Percentiles rank a stretch among this genome's conserved stretches.
Evolutionary conservation across 2,113 vertebrate species (phyloP).

Genomic region (Lichenostomus cassidix): DNA sequence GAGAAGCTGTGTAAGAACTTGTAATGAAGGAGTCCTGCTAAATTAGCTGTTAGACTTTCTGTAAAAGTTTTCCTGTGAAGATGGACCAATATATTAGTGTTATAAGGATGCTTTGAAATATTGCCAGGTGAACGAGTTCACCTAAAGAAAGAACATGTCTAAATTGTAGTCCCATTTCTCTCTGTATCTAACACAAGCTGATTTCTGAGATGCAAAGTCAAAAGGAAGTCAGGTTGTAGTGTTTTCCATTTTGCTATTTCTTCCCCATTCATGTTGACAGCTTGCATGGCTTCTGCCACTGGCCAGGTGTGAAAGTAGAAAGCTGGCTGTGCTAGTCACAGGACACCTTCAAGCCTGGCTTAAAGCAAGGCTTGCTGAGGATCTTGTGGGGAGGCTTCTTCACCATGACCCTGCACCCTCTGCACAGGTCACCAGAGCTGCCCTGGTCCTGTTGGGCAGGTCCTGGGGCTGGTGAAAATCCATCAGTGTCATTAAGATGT

Average conservation of each 20-base stretch:
- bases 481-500: neutral
- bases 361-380: neutral
- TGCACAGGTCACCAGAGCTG: neutral
- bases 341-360: neutral
- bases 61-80: neutral
- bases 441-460: neutral
- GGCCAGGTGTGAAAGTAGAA: neutral
- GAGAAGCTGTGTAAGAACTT: neutral
- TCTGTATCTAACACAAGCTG: neutral
- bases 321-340: neutral
- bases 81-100: neutral
- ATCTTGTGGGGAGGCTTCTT: neutral
- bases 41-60: neutral
- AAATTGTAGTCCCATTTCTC: neutral
- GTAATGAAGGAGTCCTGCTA: neutral
- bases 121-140: neutral
- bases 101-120: neutral
- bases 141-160: neutral
- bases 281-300: neutral
- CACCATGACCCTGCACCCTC: accelerated
- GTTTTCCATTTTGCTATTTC: neutral
- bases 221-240: neutral
- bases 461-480: neutral
- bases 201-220: neutral
- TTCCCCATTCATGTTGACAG: neutral